A percentile compares a stretch with the other conserved stretches of the same genome.
These are phyloP conservation scores for Caenorhabditis briggsae DNA, from an alignment of 1,140 invertebrate genomes.

Conservation along the genomic window DNA sequence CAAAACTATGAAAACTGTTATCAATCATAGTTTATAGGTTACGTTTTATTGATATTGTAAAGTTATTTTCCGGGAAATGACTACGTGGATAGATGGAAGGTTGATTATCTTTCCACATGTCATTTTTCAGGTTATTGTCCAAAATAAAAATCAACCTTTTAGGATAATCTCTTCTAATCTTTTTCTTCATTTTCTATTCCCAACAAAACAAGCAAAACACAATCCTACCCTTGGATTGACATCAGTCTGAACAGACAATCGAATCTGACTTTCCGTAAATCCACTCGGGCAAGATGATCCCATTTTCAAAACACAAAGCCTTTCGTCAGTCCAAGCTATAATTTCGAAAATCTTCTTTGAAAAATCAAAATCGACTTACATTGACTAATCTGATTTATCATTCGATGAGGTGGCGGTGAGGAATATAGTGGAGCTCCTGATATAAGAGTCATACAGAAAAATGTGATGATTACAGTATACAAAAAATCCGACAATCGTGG, in stretches of 20 bases:
- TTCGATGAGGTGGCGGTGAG: not conserved
- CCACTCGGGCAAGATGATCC: conserved; percentile 31
- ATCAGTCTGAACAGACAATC: conserved; percentile 12
- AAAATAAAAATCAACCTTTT: too few relatives aligned
- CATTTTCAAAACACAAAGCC: conserved; percentile 44
- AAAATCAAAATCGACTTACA: not conserved
- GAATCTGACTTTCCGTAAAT: conserved; percentile 1
- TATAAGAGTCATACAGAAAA: not conserved
- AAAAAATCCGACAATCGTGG: not conserved
- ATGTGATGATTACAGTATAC: not conserved
- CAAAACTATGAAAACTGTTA: not conserved
- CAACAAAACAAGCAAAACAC: not conserved
- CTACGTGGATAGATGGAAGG: too few relatives aligned
- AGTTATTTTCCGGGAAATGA: not conserved
- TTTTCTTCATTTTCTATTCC: not conserved
- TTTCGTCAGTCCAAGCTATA: conserved; percentile 22
- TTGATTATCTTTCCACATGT: not conserved
- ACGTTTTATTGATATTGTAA: too few relatives aligned
- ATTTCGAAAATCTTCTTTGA: not conserved
- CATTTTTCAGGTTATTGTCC: not conserved
- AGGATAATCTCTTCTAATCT: too few relatives aligned
- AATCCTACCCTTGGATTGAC: conserved; percentile 17
- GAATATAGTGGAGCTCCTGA: not conserved
- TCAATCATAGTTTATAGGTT: not conserved
- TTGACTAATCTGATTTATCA: not conserved